Percentiles rank a stretch among this genome's conserved stretches.
Conservation (phyloP, 2,888 invertebrate genomes). For the Galerucella pusilla region DNA sequence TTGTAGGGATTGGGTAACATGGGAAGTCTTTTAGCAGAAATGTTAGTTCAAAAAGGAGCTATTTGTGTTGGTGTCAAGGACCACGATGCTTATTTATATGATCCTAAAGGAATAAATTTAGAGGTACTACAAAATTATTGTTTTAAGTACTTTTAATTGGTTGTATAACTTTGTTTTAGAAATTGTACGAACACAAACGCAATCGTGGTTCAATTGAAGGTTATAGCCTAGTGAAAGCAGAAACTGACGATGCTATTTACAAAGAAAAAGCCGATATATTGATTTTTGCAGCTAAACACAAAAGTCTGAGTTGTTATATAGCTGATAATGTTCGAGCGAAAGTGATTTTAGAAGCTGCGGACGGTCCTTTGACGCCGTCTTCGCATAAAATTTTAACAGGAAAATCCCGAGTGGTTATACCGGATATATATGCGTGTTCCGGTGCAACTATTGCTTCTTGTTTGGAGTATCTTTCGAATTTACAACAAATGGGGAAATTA, state of each 20-base stretch:
- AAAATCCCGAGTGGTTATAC: constrained; percentile 57
- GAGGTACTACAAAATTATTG: constrained; percentile 30
- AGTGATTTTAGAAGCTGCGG: constrained; percentile 60
- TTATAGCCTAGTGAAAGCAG: constrained; percentile 52
- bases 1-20: constrained; percentile 60
- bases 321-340: constrained; percentile 60
- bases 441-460: constrained; percentile 58
- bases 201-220: constrained; percentile 52
- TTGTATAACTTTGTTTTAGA: constrained; percentile 45
- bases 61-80: constrained; percentile 62
- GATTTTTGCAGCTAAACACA: constrained; percentile 58
- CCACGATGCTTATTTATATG: constrained; percentile 55
- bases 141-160: neutral
- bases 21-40: constrained; percentile 53
- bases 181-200: constrained; percentile 51
- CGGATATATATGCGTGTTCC: constrained; percentile 59
- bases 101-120: constrained; percentile 56
- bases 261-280: constrained; percentile 59
- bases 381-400: constrained; percentile 58
- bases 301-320: constrained; percentile 56
- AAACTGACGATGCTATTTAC: constrained; percentile 51
- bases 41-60: constrained; percentile 55
- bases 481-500: constrained; percentile 42
- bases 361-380: constrained; percentile 59
- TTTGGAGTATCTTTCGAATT: constrained; percentile 57